Evolutionary conservation across 2,113 vertebrate species (phyloP).

Genomic region (Strix uralensis): DNA sequence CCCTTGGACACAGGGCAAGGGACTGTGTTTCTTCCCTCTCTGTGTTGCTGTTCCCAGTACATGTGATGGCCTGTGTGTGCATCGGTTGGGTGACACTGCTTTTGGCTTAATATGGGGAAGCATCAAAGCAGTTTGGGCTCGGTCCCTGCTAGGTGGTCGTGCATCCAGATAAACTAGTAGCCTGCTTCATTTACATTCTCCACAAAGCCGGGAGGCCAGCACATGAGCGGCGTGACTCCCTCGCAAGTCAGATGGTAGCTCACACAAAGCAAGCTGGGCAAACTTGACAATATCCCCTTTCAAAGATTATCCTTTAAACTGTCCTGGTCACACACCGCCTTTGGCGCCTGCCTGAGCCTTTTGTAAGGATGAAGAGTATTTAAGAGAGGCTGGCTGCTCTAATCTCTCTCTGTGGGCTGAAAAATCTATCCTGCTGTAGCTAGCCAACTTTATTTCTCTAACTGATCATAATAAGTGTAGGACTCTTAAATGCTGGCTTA

Average conservation of each 20-base stretch:
- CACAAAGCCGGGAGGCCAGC: not conserved
- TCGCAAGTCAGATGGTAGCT: not conserved
- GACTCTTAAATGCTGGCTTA: not conserved
- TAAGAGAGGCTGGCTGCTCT: constrained; percentile 1
- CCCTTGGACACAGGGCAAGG: not conserved
- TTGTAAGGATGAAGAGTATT: constrained; percentile 21
- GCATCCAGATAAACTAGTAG: not conserved
- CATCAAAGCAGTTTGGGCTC: not conserved
- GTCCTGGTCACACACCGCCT: not conserved
- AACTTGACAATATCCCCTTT: constrained; percentile 33
- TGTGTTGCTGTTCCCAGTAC: not conserved
- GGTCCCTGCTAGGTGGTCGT: fast-evolving
- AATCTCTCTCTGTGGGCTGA: not conserved
- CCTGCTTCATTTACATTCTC: not conserved
- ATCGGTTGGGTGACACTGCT: not conserved
- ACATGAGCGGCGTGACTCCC: not conserved
- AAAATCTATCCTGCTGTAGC: not conserved
- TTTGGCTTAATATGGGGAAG: not conserved
- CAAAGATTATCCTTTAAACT: constrained; percentile 44
- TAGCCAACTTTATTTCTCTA: not conserved
- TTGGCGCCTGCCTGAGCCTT: constrained; percentile 20
- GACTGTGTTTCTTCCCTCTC: not conserved
- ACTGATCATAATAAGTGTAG: not conserved
- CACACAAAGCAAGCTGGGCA: not conserved
- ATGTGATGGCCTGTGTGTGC: fast-evolving